These are phyloP conservation scores for Marmota monax DNA, from an alignment of 2,113 vertebrate genomes.

Conservation along the genomic window DNA sequence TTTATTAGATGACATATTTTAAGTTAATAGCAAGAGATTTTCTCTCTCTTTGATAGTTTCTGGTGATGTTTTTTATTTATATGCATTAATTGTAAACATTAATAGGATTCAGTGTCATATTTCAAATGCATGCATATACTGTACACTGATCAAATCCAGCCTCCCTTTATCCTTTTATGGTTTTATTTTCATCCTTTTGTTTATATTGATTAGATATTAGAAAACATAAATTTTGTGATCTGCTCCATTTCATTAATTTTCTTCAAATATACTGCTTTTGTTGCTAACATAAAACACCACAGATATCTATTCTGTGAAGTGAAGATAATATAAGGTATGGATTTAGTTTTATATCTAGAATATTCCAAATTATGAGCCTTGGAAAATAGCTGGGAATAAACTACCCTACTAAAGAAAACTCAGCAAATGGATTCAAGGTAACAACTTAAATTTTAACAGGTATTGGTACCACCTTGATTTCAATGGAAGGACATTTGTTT, in stretches of 20 bases:
- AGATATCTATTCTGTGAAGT: background rate
- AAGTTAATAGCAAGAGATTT: background rate
- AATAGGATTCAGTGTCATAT: too few species aligned
- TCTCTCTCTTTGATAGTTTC: too few species aligned
- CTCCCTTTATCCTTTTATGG: background rate
- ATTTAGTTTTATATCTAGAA: background rate
- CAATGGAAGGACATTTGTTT: background rate
- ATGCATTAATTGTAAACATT: too few species aligned
- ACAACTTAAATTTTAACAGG: slow-evolving; percentile 20
- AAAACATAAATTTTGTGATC: background rate
- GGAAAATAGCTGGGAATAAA: background rate
- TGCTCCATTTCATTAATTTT: slow-evolving; percentile 26
- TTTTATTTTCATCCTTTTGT: slow-evolving; percentile 14
- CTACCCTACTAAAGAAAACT: background rate
- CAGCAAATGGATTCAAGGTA: background rate
- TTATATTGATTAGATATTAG: background rate
- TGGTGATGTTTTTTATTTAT: too few species aligned
- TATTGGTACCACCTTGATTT: background rate
- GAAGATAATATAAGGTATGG: background rate
- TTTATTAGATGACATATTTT: background rate
- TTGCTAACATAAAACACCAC: background rate
- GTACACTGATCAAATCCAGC: too few species aligned
- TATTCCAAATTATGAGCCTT: slow-evolving; percentile 13
- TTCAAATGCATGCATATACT: too few species aligned
- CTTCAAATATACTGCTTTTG: background rate